Evolutionary conservation across 2,797 vertebrate genomes (phyloP).

Genomic region (Micropoecilia bifurca): DNA sequence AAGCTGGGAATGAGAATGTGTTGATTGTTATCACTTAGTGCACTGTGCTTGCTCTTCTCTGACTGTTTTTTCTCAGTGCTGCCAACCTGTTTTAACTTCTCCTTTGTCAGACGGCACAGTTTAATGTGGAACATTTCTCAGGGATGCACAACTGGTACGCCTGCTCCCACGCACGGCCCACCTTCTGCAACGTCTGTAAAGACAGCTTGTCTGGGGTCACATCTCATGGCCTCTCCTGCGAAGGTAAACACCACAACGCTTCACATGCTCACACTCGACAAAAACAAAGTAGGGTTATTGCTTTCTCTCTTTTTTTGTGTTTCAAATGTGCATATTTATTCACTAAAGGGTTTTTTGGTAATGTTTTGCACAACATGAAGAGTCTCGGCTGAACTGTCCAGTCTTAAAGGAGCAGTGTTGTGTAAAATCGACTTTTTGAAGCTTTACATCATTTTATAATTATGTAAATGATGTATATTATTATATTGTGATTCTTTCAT

Average conservation of each 20-base stretch:
- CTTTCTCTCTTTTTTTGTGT: neutral
- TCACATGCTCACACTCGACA: neutral
- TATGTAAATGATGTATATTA: no score
- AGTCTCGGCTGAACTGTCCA: neutral
- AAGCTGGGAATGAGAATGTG: conserved; percentile 3
- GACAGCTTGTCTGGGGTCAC: conserved; percentile 98
- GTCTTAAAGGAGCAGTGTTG: no score
- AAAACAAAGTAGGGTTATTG: neutral
- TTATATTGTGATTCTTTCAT: no score
- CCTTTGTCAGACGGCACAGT: conserved; percentile 96
- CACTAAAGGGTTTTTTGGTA: neutral
- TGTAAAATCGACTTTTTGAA: no score
- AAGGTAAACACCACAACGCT: conserved; percentile 84
- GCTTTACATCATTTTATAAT: no score
- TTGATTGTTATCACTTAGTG: conserved; percentile 5
- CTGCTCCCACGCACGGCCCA: conserved; percentile 98
- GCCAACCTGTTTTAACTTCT: conserved; percentile 86
- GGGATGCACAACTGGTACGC: conserved; percentile 99
- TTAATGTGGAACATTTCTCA: conserved; percentile 99
- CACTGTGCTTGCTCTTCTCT: conserved; percentile 46
- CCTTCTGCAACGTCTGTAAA: conserved; percentile 98
- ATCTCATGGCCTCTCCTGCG: conserved; percentile 97
- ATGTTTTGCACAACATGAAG: neutral
- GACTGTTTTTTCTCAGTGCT: conserved; percentile 75
- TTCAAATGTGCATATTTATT: neutral